Percentiles rank a stretch among this genome's conserved stretches.
phyloP scores from a whole-genome alignment of 2,888 invertebrate species.

The Pseudococcus viburni region DNA sequence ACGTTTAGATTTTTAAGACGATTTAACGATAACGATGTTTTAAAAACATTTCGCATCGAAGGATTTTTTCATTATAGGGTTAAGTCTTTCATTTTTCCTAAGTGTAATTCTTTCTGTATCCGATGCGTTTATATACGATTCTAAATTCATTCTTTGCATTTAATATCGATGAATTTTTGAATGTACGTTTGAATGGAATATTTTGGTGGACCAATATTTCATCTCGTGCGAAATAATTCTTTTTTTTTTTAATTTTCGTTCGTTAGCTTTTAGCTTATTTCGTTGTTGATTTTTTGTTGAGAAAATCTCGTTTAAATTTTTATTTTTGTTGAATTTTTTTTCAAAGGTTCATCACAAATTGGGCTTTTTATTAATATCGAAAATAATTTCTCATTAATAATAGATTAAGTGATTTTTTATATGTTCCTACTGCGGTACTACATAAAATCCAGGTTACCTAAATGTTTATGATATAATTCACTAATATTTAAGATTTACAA shows the following conservation, averaged over 20 bases:
- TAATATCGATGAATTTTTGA: background rate
- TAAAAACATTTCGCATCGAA: background rate
- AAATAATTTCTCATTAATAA: slow-evolving; percentile 1
- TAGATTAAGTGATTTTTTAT: slow-evolving; percentile 50
- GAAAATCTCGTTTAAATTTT: background rate
- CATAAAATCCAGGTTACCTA: slow-evolving; percentile 56
- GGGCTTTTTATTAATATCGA: background rate
- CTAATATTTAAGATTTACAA: slow-evolving; percentile 12
- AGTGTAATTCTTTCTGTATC: background rate
- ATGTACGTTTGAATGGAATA: background rate
- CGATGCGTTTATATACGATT: background rate
- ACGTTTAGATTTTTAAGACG: slow-evolving; percentile 31
- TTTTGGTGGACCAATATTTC: slow-evolving; percentile 4
- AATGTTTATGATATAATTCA: slow-evolving; percentile 45
- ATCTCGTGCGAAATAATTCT: background rate
- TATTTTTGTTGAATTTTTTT: background rate
- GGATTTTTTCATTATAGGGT: background rate
- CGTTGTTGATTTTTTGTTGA: slow-evolving; percentile 23
- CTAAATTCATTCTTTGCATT: slow-evolving; percentile 4
- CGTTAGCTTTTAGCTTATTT: background rate
- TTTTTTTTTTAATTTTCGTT: background rate
- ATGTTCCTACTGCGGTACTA: slow-evolving; percentile 54
- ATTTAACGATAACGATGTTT: slow-evolving; percentile 11
- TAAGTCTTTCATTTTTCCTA: slow-evolving; percentile 32
- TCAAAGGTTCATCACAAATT: background rate